phyloP scores from a whole-genome alignment of 2,888 invertebrate genomes.

The Bimastos eiseni region DNA sequence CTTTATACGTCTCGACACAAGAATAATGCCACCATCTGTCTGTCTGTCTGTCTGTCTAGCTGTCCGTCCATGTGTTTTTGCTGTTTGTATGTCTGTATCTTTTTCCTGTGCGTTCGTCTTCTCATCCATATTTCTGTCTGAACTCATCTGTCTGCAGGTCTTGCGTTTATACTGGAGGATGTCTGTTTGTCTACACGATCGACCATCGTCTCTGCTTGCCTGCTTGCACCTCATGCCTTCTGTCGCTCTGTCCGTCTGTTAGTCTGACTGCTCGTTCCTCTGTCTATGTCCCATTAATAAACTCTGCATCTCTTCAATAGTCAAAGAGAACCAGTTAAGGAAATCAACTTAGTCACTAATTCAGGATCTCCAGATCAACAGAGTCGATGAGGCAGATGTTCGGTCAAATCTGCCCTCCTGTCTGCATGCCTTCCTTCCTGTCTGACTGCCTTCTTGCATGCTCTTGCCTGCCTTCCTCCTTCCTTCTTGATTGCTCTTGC shows the following conservation, averaged over 20 bases:
- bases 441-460: neutral
- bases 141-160: neutral
- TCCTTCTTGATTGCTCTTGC: too few relatives aligned
- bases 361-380: neutral
- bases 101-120: neutral
- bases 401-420: neutral
- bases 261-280: neutral
- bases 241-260: neutral
- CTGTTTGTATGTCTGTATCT: neutral
- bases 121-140: neutral
- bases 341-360: neutral
- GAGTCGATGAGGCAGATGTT: neutral
- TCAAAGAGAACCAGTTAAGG: neutral
- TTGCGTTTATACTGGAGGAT: neutral
- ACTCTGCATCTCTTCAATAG: neutral
- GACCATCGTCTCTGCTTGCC: neutral
- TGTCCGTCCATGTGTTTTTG: neutral
- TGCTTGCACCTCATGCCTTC: neutral
- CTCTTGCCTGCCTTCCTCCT: neutral
- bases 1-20: neutral
- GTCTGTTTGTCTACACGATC: neutral
- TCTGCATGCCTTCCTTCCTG: neutral
- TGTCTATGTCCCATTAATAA: neutral
- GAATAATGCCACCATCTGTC: neutral
- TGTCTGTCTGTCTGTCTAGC: neutral